A percentile compares a stretch with the other conserved stretches of the same genome.
Evolutionary conservation across 2,113 vertebrate genomes (phyloP).

Genomic region (Falco punctatus): DNA sequence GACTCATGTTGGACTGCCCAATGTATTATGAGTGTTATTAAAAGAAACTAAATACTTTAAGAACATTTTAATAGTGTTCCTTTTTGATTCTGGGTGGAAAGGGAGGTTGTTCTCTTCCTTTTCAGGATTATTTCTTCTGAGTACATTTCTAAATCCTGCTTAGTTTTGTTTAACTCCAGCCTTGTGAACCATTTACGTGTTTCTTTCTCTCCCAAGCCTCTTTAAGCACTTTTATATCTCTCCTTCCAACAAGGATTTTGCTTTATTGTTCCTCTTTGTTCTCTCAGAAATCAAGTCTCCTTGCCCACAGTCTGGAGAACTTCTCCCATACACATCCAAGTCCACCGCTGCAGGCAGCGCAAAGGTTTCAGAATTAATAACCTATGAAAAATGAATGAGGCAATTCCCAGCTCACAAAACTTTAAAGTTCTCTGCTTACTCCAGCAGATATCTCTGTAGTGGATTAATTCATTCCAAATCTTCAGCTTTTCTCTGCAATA

Average conservation of each 20-base stretch:
- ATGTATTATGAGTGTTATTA: constrained; percentile 31
- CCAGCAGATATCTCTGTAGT: background rate
- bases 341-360: background rate
- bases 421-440: constrained; percentile 10
- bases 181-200: background rate
- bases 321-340: background rate
- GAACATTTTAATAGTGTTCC: constrained; percentile 43
- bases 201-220: background rate
- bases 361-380: constrained; percentile 12
- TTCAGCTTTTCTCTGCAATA: constrained; percentile 1
- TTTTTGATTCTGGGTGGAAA: constrained; percentile 41
- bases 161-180: constrained; percentile 9
- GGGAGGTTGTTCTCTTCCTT: constrained; percentile 2
- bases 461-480: background rate
- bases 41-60: constrained; percentile 65
- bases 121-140: constrained; percentile 36
- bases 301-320: background rate
- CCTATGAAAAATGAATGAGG: background rate
- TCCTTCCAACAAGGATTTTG: background rate
- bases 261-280: background rate
- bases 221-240: background rate
- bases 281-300: background rate
- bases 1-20: constrained; percentile 1
- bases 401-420: background rate
- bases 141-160: constrained; percentile 33